These are phyloP conservation scores for Brachypterus glaber DNA, from an alignment of 2,888 invertebrate genomes.

Conservation along the genomic window DNA sequence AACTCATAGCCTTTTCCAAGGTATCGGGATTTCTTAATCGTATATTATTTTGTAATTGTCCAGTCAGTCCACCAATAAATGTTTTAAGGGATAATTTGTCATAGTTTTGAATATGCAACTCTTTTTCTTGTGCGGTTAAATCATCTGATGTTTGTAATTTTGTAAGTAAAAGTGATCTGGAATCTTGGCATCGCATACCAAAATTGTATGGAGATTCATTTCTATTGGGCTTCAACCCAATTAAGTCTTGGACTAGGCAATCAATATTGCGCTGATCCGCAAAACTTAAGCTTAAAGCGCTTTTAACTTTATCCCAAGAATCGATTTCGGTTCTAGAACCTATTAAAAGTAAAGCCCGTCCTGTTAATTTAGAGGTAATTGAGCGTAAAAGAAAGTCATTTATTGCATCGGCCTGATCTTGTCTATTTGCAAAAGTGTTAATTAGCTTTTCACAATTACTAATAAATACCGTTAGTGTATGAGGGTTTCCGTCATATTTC, in stretches of 20 bases:
- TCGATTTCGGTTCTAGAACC: slow-evolving; percentile 11
- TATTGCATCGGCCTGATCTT: no score
- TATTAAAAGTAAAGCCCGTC: slow-evolving; percentile 7
- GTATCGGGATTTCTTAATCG: no score
- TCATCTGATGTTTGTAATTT: slow-evolving; percentile 4
- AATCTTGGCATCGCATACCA: slow-evolving; percentile 11
- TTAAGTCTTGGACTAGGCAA: slow-evolving; percentile 9
- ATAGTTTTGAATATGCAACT: no score
- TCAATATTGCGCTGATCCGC: slow-evolving; percentile 11
- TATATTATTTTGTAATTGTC: no score
- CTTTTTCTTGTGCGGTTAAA: slow-evolving; percentile 4
- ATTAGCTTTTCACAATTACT: no score
- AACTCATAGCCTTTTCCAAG: no score
- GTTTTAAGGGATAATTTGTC: no score
- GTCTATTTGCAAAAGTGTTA: no score
- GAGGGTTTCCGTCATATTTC: no score
- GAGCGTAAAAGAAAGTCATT: no score
- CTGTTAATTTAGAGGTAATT: slow-evolving; percentile 5
- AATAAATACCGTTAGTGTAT: no score
- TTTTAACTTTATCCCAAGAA: slow-evolving; percentile 4
- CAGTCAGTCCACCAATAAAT: no score
- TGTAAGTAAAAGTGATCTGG: slow-evolving; percentile 5
- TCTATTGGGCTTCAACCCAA: slow-evolving; percentile 6
- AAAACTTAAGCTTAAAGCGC: slow-evolving; percentile 6
- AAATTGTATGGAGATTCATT: slow-evolving; percentile 10